Evolutionary conservation across 1,140 invertebrate genomes (phyloP).

Genomic region (Drosophila nannoptera): DNA sequence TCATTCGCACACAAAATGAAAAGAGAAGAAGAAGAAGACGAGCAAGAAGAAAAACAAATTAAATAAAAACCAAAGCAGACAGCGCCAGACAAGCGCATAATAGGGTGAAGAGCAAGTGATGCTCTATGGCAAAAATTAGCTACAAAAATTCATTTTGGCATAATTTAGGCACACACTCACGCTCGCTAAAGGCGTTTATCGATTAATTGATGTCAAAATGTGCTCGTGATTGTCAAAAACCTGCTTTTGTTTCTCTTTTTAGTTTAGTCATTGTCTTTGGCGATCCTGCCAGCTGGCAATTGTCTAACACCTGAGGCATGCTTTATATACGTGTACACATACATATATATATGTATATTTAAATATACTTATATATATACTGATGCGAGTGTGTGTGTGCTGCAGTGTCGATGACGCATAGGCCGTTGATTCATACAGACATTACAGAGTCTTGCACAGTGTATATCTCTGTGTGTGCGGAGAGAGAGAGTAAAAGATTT

Average conservation of each 20-base stretch:
- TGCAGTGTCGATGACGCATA: conserved; percentile 43
- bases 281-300: conserved; percentile 42
- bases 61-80: conserved; percentile 5
- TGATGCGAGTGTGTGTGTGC: background rate
- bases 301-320: conserved; percentile 23
- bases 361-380: background rate
- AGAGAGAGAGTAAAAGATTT: conserved; percentile 23
- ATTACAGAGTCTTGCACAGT: conserved; percentile 8
- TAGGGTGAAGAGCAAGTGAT: conserved; percentile 34
- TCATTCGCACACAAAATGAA: conserved; percentile 60
- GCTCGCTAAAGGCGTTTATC: background rate
- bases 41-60: background rate
- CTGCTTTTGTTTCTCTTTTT: conserved; percentile 1
- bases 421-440: conserved; percentile 47
- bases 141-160: conserved; percentile 27
- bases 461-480: background rate
- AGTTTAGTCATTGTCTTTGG: conserved; percentile 41
- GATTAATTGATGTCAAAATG: conserved; percentile 17
- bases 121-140: conserved; percentile 22
- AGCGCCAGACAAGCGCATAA: background rate
- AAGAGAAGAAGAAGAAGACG: background rate
- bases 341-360: background rate
- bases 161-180: background rate
- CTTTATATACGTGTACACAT: background rate
- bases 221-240: conserved; percentile 8